phyloP scores from a whole-genome alignment of 2,113 vertebrate genomes.

The Gymnarchus niloticus region DNA sequence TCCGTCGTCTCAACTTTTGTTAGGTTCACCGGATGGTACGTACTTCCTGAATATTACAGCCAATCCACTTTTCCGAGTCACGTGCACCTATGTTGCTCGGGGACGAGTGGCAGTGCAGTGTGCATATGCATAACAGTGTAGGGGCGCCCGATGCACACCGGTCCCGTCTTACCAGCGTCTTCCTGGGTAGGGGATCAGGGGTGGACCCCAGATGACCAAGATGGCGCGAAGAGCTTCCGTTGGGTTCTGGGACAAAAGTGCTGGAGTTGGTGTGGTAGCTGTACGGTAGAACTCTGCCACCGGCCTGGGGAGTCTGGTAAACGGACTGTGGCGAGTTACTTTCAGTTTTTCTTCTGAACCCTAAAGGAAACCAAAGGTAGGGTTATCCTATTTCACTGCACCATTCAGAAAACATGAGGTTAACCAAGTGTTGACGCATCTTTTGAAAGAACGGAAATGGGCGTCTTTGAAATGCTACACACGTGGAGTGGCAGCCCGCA shows the following conservation, averaged over 20 bases:
- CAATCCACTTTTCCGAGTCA: neutral
- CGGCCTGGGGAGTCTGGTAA: slow-evolving; percentile 35
- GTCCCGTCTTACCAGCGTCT: slow-evolving; percentile 36
- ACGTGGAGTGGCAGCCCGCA: neutral
- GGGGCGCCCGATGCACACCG: too few species aligned
- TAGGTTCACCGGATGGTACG: too few species aligned
- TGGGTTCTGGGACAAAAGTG: slow-evolving; percentile 37
- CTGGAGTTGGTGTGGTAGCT: slow-evolving; percentile 32
- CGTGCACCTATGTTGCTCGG: too few species aligned
- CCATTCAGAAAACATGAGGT: too few species aligned
- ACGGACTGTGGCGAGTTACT: slow-evolving; percentile 30
- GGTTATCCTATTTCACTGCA: too few species aligned
- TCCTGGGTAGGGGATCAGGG: slow-evolving; percentile 45
- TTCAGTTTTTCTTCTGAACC: slow-evolving; percentile 31
- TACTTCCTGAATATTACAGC: neutral
- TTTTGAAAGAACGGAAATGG: too few species aligned
- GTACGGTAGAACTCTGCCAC: slow-evolving; percentile 26
- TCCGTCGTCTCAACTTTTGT: too few species aligned
- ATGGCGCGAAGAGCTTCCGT: slow-evolving; percentile 32
- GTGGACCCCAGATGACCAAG: slow-evolving; percentile 22
- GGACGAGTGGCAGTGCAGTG: too few species aligned
- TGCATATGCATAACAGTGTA: too few species aligned
- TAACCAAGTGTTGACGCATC: too few species aligned
- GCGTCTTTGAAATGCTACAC: neutral
- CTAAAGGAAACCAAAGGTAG: slow-evolving; percentile 17